Base-by-base conservation (phyloP, 2,888 invertebrate genomes). In the Idaea straminata region DNA sequence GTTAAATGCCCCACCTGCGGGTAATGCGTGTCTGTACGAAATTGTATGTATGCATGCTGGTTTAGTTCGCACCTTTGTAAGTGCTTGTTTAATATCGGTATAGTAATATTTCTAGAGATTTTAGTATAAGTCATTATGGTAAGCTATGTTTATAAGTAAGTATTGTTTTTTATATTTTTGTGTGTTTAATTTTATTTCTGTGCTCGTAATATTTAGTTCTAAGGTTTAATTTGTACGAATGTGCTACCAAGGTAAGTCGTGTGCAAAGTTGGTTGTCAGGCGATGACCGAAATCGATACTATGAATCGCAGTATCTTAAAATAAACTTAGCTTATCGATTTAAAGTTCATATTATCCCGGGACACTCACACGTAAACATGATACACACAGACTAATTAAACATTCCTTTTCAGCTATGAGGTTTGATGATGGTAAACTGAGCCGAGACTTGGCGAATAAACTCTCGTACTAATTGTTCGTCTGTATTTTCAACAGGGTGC, bases 401-500 rank as follows among this genome's bases (percentile, higher is more conserved):
- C 6, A 0, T 83, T 87, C 67, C 70, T 64, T 90, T 89, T 60
- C 90, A 89, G 90, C 84, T 62, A 47, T 68, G 70, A 85, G 83
- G 85, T 87, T 82, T 84, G 84, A 73, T 67, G 73, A 71, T 72
- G 71, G 72, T 71, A 70, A 74, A 74, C 74, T 66, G 69, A 74
- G 74, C 74, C 71, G 72, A 71, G 69, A 64, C 25, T 62, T 62
- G 66, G 63, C 63, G 62, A 77, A 6, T 47, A 77, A 75, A 79
- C 74, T 80, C 70, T 81, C 77, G 84, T 86, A 91, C 91, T 91
- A 92, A 91, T 47, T 91, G 79, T 78, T 71, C 84, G 80, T 90
- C 83, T 92, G 84, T 90, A 83, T 90, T 91, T 91, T 90, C 91
- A 89, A 88, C 91, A 91, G 91, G 91, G 78, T 81, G 74, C 81